phyloP scores from a whole-genome alignment of 2,797 vertebrate species.

The Tangara arthus region DNA sequence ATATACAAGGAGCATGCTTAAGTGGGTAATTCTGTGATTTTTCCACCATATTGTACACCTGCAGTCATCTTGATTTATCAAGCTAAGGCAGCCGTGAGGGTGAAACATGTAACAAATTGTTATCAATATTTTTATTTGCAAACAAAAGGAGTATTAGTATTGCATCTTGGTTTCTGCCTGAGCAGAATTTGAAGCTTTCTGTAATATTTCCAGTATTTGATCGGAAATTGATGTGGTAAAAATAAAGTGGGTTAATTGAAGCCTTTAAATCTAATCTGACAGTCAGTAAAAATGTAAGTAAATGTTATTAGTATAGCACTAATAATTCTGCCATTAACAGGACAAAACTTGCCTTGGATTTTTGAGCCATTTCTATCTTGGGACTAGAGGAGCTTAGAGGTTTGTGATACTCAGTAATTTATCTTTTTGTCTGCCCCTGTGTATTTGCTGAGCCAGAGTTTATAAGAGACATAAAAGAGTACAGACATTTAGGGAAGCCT shows the following conservation, averaged over 20 bases:
- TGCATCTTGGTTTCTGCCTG: background rate
- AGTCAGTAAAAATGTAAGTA: constrained; percentile 8
- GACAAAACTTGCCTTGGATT: constrained; percentile 22
- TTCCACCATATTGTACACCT: background rate
- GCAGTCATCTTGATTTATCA: background rate
- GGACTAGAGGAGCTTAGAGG: background rate
- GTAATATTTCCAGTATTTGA: background rate
- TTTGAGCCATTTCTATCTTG: background rate
- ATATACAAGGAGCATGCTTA: background rate
- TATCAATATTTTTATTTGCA: background rate
- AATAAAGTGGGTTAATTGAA: background rate
- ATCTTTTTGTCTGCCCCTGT: background rate
- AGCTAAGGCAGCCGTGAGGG: background rate
- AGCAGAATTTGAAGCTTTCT: background rate
- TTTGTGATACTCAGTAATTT: background rate
- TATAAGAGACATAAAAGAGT: background rate
- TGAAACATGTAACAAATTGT: background rate
- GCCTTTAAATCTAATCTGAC: background rate
- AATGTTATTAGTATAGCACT: background rate
- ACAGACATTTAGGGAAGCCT: background rate
- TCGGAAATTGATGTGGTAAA: background rate
- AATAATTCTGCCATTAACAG: constrained; percentile 28
- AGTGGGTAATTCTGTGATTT: background rate
- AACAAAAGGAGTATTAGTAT: background rate
- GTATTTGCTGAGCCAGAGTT: constrained; percentile 12